A percentile compares a stretch with the other conserved stretches of the same genome.
These are phyloP conservation scores for Sebastolobus altivelis DNA, from an alignment of 2,797 vertebrate genomes.

Conservation along the genomic window DNA sequence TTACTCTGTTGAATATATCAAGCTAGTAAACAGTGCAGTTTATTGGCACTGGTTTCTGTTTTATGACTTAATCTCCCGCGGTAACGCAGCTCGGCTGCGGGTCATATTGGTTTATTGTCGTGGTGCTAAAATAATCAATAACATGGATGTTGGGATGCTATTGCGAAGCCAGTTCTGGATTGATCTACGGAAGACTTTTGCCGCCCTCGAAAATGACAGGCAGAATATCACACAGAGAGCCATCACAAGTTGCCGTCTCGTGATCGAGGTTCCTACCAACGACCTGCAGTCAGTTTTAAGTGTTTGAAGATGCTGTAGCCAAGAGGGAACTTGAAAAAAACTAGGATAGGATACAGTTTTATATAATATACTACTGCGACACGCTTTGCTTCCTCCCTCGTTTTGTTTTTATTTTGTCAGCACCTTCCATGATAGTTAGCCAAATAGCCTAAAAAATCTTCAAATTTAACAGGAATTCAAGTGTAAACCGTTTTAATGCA, in stretches of 20 bases:
- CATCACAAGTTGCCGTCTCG: slow-evolving; percentile 8
- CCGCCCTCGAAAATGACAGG: slow-evolving; percentile 18
- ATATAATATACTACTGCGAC: not conserved
- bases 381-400: not conserved
- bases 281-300: slow-evolving; percentile 12
- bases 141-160: slow-evolving; percentile 59
- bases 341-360: not conserved
- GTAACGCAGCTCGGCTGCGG: slow-evolving; percentile 57
- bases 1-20: slow-evolving; percentile 60
- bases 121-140: slow-evolving; percentile 73
- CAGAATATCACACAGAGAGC: slow-evolving; percentile 32
- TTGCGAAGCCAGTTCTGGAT: slow-evolving; percentile 52
- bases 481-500: too few species aligned
- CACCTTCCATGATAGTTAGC: slow-evolving; percentile 42
- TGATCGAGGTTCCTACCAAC: slow-evolving; percentile 30
- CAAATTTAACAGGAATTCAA: too few species aligned
- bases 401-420: slow-evolving; percentile 27
- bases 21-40: slow-evolving; percentile 59
- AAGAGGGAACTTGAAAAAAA: not conserved
- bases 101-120: slow-evolving; percentile 78
- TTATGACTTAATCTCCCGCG: slow-evolving; percentile 75
- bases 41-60: slow-evolving; percentile 71
- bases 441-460: too few species aligned
- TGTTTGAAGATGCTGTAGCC: slow-evolving; percentile 24
- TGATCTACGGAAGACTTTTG: slow-evolving; percentile 61